Conservation (phyloP, 2,113 vertebrate species). For the Phylloscopus whistleri region DNA sequence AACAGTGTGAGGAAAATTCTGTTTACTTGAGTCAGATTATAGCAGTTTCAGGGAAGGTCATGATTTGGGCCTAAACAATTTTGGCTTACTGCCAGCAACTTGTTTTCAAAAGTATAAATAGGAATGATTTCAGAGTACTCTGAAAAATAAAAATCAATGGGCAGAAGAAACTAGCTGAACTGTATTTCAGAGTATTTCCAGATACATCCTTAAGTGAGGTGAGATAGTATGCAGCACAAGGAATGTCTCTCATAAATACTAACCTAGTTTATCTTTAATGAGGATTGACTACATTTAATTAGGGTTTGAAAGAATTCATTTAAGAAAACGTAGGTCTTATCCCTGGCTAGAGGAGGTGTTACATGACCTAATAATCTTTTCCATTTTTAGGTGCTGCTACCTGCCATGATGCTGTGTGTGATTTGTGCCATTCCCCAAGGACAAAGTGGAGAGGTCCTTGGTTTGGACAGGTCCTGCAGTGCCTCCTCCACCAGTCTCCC, state of each 20-base stretch:
- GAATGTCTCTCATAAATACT: background rate
- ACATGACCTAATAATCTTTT: conserved; percentile 34
- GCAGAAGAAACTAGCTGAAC: background rate
- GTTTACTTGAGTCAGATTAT: background rate
- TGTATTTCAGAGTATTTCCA: background rate
- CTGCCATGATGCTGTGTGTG: background rate
- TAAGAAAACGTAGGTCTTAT: background rate
- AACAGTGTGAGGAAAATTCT: background rate
- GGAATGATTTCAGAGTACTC: conserved; percentile 12
- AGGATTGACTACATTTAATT: conserved; percentile 25
- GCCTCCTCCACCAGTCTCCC: background rate
- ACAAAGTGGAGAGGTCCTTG: background rate
- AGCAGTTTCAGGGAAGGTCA: background rate
- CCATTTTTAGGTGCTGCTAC: background rate
- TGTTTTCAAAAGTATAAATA: conserved; percentile 11
- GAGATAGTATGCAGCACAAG: background rate
- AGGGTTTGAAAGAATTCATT: conserved; percentile 13
- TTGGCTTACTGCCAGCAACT: background rate
- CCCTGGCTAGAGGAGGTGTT: conserved; percentile 1
- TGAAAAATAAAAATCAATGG: conserved; percentile 24
- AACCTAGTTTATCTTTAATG: conserved; percentile 45
- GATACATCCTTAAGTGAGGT: background rate
- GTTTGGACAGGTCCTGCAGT: background rate
- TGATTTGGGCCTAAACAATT: conserved; percentile 26
- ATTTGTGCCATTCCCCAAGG: background rate